These are phyloP conservation scores for Aplocera efformata DNA, from an alignment of 2,888 invertebrate species.

Conservation along the genomic window DNA sequence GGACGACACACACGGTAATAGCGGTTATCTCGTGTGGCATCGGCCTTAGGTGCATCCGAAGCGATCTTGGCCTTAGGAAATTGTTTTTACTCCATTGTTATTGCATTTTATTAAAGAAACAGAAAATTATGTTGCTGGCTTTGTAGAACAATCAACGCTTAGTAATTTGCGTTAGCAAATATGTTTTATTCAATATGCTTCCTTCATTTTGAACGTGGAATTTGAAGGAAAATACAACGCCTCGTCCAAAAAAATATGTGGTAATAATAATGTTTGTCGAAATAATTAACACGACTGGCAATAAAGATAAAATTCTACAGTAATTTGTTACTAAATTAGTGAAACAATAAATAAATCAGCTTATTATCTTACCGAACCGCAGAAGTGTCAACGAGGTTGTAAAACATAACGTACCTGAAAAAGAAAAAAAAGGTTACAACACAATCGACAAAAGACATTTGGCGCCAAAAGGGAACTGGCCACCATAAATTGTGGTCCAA, in stretches of 20 bases:
- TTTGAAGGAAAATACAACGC: no score
- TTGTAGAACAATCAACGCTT: no score
- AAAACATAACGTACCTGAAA: conserved; percentile 32
- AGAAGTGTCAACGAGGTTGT: conserved; percentile 27
- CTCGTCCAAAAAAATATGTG: no score
- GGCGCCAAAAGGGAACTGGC: conserved; percentile 63
- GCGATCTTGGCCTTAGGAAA: conserved; percentile 36
- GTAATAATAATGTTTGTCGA: no score
- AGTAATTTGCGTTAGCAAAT: no score
- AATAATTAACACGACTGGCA: no score
- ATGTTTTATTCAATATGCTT: no score
- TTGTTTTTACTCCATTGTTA: conserved; percentile 40
- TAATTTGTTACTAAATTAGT: not conserved
- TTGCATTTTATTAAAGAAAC: conserved; percentile 6
- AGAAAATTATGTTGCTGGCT: no score
- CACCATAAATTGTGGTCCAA: conserved; percentile 71
- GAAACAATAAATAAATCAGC: conserved; percentile 18
- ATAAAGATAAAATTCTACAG: not conserved
- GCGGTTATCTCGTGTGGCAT: conserved; percentile 68
- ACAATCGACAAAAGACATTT: conserved; percentile 38
- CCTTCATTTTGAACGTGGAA: no score
- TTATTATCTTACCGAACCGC: conserved; percentile 19
- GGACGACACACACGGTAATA: conserved; percentile 73
- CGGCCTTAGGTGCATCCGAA: conserved; percentile 71
- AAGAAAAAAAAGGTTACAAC: conserved; percentile 29